These are phyloP conservation scores for Masticophis lateralis DNA, from an alignment of 2,797 vertebrate genomes.

Conservation along the genomic window DNA sequence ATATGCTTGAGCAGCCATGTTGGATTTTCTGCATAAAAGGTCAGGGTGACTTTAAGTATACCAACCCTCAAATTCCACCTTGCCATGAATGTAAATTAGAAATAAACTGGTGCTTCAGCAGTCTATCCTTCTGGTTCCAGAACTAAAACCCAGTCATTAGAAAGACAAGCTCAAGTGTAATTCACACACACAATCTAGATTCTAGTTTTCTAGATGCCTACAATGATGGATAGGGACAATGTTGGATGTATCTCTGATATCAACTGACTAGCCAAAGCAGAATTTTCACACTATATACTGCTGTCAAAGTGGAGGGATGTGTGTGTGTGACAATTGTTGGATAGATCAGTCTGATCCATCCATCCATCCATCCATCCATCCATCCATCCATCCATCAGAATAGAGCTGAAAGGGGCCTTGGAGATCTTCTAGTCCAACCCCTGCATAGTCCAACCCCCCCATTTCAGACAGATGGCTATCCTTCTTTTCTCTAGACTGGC, in stretches of 20 bases:
- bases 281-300: neutral
- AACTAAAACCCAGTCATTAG: rapidly evolving
- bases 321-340: neutral
- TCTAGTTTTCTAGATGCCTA: neutral
- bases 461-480: neutral
- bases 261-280: neutral
- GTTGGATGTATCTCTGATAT: neutral
- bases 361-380: too few species aligned
- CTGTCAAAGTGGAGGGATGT: neutral
- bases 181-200: neutral
- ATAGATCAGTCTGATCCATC: neutral
- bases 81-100: neutral
- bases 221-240: neutral
- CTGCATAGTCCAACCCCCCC: too few species aligned
- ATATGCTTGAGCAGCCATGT: conserved; percentile 2
- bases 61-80: neutral
- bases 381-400: neutral
- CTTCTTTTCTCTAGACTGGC: neutral
- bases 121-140: neutral
- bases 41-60: neutral
- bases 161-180: neutral
- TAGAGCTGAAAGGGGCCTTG: neutral
- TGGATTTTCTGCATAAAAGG: neutral
- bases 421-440: neutral
- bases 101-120: rapidly evolving